A percentile compares a stretch with the other conserved stretches of the same genome.
phyloP scores from a whole-genome alignment of 1,140 invertebrate genomes.

The Diachasma alloeum region DNA sequence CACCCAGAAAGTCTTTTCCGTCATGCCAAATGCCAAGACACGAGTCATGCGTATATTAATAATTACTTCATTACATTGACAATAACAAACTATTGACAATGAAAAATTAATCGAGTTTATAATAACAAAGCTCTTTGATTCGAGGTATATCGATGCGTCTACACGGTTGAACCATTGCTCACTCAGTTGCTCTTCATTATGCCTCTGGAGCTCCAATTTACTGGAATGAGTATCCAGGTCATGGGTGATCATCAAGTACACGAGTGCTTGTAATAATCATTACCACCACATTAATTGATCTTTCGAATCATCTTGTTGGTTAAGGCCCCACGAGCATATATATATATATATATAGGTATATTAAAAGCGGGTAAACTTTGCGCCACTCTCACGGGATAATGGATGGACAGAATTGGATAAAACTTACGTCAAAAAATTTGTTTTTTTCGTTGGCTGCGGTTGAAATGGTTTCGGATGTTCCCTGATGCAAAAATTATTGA shows the following conservation, averaged over 20 bases:
- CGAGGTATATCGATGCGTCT: not conserved
- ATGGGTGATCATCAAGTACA: not conserved
- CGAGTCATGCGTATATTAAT: slow-evolving; percentile 22
- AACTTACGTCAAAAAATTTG: no score
- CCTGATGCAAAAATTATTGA: no score
- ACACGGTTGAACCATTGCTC: not conserved
- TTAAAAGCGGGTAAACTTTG: no score
- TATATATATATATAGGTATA: no score
- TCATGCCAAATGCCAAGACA: slow-evolving; percentile 20
- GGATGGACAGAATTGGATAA: no score
- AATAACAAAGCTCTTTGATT: no score
- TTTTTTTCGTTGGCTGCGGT: no score
- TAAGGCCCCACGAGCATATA: no score
- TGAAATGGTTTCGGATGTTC: no score
- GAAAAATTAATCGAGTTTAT: no score
- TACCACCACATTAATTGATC: not conserved
- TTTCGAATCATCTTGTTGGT: not conserved
- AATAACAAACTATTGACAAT: not conserved
- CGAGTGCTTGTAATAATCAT: not conserved
- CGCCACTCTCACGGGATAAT: no score
- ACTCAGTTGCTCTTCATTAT: not conserved
- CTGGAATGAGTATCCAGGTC: slow-evolving; percentile 1
- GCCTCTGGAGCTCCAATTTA: not conserved
- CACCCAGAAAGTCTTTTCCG: slow-evolving; percentile 21
- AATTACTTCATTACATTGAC: not conserved